Base-by-base conservation (phyloP, 92 coral and sea anemone species). In the Scolanthus callimorphus region DNA sequence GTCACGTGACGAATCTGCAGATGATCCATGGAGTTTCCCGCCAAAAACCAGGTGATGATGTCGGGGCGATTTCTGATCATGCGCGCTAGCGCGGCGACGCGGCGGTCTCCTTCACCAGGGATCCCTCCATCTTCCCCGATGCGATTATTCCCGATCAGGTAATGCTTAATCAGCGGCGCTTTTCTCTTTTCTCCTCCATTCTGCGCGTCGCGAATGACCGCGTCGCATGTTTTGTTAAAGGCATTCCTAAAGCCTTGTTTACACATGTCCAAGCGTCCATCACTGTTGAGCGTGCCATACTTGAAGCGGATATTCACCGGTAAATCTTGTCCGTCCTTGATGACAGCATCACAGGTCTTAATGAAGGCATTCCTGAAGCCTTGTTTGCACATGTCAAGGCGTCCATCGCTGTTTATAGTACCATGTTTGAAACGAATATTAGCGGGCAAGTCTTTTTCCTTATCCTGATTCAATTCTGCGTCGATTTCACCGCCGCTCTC, bases 221-320 rank as follows among this genome's bases (percentile, higher is more conserved):
- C 82, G 20, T 59, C 61, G 27, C 82, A 76, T 0, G 82, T 37
- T 20, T 71, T 57, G 25, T 26, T 26, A 51, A 76, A 76, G 15
- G 80, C 80, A 19, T 70, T 76, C 17, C 82, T 55, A 62, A 76
- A 76, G 51, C 82, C 82, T 64, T 76, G 82, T 56, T 76, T 76
- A 70, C 82, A 76, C 60, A 76, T 27, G 38, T 76, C 82, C 55
- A 76, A 39, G 30, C 82, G 60, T 8, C 82, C 82, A 76, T 76
- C 82, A 31, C 70, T 76, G 80, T 76, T 76, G 24, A 76, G 29
- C 2, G 82, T 76, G 61, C 82, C 82, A 27, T 76, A 47, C 37
- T 69, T 57, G 60, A 76, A 76, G 27, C 79, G 82, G 17, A 76
- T 59, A 27, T 76, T 76, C 17, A 76, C 82, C 20, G 82, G 82